Percentiles rank a stretch among this genome's conserved stretches.
Conservation (phyloP, 2,797 vertebrate species). For the Gymnodraco acuticeps region DNA sequence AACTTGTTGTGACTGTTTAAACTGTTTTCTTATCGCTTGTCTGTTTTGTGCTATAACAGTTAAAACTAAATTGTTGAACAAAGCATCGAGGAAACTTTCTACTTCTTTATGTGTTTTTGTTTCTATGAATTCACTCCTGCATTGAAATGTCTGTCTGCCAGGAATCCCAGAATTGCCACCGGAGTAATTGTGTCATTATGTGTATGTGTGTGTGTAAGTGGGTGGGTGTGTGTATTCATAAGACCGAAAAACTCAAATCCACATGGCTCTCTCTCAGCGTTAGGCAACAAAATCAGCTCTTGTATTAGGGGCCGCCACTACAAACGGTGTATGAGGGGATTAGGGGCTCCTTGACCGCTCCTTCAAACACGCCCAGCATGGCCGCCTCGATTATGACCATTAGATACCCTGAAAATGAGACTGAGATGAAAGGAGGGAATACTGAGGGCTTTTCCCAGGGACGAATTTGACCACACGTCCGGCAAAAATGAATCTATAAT, state of each 20-base stretch:
- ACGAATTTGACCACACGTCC: constrained; percentile 77
- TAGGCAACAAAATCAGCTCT: constrained; percentile 77
- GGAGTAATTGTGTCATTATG: constrained; percentile 51
- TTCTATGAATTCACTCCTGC: constrained; percentile 52
- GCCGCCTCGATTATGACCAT: constrained; percentile 84
- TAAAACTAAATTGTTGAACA: neutral
- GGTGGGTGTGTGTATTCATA: constrained; percentile 59
- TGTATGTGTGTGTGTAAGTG: constrained; percentile 25
- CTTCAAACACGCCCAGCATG: constrained; percentile 85
- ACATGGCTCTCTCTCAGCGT: constrained; percentile 47
- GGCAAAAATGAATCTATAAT: constrained; percentile 83
- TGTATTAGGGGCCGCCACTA: constrained; percentile 78
- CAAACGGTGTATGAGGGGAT: constrained; percentile 84
- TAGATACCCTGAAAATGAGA: constrained; percentile 85
- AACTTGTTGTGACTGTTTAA: neutral
- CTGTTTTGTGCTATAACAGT: neutral
- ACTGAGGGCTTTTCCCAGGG: constrained; percentile 72
- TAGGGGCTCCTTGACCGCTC: constrained; percentile 83
- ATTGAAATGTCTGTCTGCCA: constrained; percentile 54
- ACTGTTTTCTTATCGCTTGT: neutral
- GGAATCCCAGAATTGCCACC: constrained; percentile 64
- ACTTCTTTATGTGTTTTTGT: constrained; percentile 45
- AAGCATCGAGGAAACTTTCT: constrained; percentile 21
- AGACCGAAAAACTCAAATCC: constrained; percentile 61
- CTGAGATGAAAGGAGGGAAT: constrained; percentile 72